Evolutionary conservation across 1,140 invertebrate species (phyloP), one percentile per base, ranked within the genome.

Genomic region (Homalodisca vitripennis): DNA sequence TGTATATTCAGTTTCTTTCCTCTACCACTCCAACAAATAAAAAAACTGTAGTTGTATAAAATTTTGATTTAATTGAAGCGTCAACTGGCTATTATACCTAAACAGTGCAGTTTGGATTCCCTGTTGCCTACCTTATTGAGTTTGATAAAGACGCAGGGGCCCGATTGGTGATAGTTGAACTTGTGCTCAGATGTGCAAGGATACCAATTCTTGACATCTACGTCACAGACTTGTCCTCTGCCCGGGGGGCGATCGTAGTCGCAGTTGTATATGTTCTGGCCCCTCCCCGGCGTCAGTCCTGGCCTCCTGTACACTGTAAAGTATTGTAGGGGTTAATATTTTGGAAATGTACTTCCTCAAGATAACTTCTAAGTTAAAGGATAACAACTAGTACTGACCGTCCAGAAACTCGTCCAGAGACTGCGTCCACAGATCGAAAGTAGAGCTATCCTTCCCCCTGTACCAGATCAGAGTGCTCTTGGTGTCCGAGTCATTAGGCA

Each of bases 401-500:
- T 86, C 83, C 29, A 95, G 82, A 78, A 94, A 95, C 27, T 84
- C 78, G 46, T 87, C 84, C 6, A 95, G 76, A 65, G 89, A 85
- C 20, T 89, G 80, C 34, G 86, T 87, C 93, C 93, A 96, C 75
- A 88, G 86, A 70, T 88, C 81, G 71, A 88, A 91, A 76, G 91
- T 92, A 68, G 87, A 84, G 63, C 84, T 82, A 66, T 91, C 85
- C 3, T 87, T 89, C 48, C 87, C 89, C 76, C 88, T 92, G 82
- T 95, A 97, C 89, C 93, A 94, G 77, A 98, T 94, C 53, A 98
- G 85, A 24, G 95, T 97, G 79, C 93, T 96, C 73, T 94, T 91
- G 55, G 95, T 89, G 78, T 96, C 93, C 24, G 85, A 85, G 6
- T 83, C 78, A 62, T 91, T 88, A 2, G 95, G 95, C 81, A 91